These are phyloP conservation scores for Ephestia elutella DNA, from an alignment of 1,140 invertebrate species.

Conservation along the genomic window DNA sequence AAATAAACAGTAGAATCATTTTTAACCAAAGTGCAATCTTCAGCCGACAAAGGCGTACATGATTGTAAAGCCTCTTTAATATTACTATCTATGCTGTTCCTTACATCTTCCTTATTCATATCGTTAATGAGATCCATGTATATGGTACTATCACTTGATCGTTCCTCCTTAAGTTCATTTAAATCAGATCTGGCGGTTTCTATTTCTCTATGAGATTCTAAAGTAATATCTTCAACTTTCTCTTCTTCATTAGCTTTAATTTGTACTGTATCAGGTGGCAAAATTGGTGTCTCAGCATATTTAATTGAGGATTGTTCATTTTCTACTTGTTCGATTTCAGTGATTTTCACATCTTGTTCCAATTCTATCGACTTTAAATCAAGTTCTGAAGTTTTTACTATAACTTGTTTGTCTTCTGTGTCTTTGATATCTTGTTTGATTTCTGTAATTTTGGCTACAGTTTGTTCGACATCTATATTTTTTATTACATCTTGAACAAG, in stretches of 20 bases:
- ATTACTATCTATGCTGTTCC: slow-evolving; percentile 35
- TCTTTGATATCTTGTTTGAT: too few relatives aligned
- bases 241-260: slow-evolving; percentile 19
- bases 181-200: slow-evolving; percentile 19
- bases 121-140: slow-evolving; percentile 59
- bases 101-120: slow-evolving; percentile 35
- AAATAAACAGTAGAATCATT: slow-evolving; percentile 61
- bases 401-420: too few relatives aligned
- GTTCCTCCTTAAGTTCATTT: slow-evolving; percentile 10
- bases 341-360: neutral
- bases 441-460: too few relatives aligned
- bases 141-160: slow-evolving; percentile 34
- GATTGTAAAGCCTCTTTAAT: slow-evolving; percentile 36
- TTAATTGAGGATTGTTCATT: neutral
- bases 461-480: neutral
- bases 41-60: slow-evolving; percentile 31
- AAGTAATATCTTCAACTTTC: slow-evolving; percentile 16
- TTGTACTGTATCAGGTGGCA: slow-evolving; percentile 35
- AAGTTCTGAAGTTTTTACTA: too few relatives aligned
- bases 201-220: slow-evolving; percentile 9
- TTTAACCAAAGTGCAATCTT: slow-evolving; percentile 30
- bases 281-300: slow-evolving; percentile 3
- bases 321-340: neutral
- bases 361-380: neutral
- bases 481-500: neutral